These are phyloP conservation scores for Urosaurus nigricauda DNA, from an alignment of 2,797 vertebrate genomes.

Conservation along the genomic window DNA sequence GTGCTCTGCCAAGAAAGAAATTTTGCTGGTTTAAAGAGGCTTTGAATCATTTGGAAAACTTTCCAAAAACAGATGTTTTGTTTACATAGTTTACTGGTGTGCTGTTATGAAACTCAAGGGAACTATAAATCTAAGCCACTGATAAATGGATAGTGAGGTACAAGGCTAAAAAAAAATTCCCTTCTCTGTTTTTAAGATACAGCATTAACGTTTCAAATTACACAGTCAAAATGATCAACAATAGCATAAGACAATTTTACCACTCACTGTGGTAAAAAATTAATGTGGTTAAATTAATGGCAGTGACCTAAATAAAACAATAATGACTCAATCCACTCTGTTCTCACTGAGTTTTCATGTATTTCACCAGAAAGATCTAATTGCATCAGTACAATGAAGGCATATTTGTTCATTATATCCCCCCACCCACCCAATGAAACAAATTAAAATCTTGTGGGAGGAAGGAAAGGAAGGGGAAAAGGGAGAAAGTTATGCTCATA, in stretches of 20 bases:
- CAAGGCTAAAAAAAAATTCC: slow-evolving; percentile 38
- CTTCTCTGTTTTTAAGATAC: slow-evolving; percentile 14
- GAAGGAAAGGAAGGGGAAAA: neutral
- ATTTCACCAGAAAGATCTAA: slow-evolving; percentile 11
- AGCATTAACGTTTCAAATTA: slow-evolving; percentile 35
- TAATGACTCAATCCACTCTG: neutral
- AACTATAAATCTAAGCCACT: neutral
- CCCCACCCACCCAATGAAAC: neutral
- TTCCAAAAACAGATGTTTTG: neutral
- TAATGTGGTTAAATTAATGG: slow-evolving; percentile 32
- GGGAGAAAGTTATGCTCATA: neutral
- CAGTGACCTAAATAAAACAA: slow-evolving; percentile 21
- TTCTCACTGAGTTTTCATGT: neutral
- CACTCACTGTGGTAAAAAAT: slow-evolving; percentile 26
- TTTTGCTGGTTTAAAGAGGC: neutral
- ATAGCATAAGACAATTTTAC: slow-evolving; percentile 6
- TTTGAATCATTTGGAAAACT: neutral
- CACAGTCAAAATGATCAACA: slow-evolving; percentile 17
- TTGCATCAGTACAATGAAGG: neutral
- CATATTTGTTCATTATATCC: neutral
- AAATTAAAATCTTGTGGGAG: neutral
- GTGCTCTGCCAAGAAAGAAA: neutral
- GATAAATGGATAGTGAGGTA: neutral
- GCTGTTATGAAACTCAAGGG: neutral
- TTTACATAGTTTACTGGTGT: neutral